phyloP scores from a whole-genome alignment of 2,797 vertebrate genomes.

The Acipenser ruthenus region DNA sequence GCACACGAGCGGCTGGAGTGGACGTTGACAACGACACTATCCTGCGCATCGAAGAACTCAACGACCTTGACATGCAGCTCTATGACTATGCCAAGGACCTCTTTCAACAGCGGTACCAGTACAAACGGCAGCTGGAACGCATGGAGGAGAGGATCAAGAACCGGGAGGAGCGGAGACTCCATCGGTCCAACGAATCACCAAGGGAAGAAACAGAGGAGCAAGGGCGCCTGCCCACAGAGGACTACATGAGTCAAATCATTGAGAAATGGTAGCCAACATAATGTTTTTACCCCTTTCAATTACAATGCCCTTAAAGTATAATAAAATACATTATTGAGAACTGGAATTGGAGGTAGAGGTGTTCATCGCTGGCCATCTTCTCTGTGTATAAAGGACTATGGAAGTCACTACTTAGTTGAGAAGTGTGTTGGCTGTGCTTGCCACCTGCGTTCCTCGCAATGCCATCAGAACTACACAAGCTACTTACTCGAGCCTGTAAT shows the following conservation, averaged over 20 bases:
- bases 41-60: slow-evolving; percentile 90
- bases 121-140: slow-evolving; percentile 84
- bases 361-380: neutral
- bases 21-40: slow-evolving; percentile 86
- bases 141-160: slow-evolving; percentile 81
- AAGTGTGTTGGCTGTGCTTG: neutral
- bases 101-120: slow-evolving; percentile 96
- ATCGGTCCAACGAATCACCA: slow-evolving; percentile 53
- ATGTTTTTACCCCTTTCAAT: slow-evolving; percentile 5
- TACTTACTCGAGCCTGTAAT: too few species aligned
- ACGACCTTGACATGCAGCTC: slow-evolving; percentile 92
- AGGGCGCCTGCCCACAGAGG: slow-evolving; percentile 84
- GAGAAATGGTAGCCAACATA: slow-evolving; percentile 86
- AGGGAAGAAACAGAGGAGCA: slow-evolving; percentile 70
- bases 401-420: neutral
- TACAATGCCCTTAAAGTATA: neutral
- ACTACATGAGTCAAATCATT: slow-evolving; percentile 99
- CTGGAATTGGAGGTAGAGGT: neutral
- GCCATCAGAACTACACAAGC: too few species aligned
- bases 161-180: slow-evolving; percentile 72
- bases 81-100: slow-evolving; percentile 96
- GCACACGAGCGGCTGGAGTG: slow-evolving; percentile 87
- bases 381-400: neutral
- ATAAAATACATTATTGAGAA: neutral
- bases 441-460: neutral